A percentile compares a stretch with the other conserved stretches of the same genome.
Conservation (phyloP, 1,140 invertebrate genomes). For the Battus philenor region DNA sequence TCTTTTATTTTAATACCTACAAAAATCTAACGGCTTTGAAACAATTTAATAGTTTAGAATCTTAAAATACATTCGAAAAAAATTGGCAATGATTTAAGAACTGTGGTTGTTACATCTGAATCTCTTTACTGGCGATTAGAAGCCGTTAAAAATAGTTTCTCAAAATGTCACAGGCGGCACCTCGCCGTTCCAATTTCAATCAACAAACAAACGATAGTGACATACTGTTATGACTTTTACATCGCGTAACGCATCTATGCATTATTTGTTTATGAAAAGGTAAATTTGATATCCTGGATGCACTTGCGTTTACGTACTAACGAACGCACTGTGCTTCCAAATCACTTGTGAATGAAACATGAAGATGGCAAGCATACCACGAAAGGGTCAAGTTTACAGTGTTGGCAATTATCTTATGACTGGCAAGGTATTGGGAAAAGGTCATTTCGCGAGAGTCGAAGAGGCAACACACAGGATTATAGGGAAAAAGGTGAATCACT, state of each 20-base stretch:
- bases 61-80: no score
- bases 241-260: constrained; percentile 27
- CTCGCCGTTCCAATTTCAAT: constrained; percentile 53
- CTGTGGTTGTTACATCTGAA: no score
- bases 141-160: constrained; percentile 41
- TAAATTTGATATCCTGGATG: constrained; percentile 9
- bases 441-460: constrained; percentile 78
- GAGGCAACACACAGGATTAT: constrained; percentile 77
- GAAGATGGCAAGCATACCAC: constrained; percentile 40
- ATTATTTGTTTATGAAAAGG: constrained; percentile 24
- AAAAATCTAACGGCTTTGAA: no score
- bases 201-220: constrained; percentile 46
- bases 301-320: constrained; percentile 22
- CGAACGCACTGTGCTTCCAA: constrained; percentile 35
- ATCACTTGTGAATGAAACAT: constrained; percentile 30
- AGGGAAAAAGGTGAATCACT: constrained; percentile 72
- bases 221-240: constrained; percentile 42
- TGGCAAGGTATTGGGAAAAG: constrained; percentile 77
- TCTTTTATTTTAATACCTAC: no score
- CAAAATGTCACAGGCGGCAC: constrained; percentile 44
- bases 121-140: background rate
- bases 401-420: constrained; percentile 79
- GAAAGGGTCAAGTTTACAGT: constrained; percentile 58
- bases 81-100: no score
- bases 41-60: no score